phyloP scores from a whole-genome alignment of 2,888 invertebrate genomes.

The Malthinus flaveolus region DNA sequence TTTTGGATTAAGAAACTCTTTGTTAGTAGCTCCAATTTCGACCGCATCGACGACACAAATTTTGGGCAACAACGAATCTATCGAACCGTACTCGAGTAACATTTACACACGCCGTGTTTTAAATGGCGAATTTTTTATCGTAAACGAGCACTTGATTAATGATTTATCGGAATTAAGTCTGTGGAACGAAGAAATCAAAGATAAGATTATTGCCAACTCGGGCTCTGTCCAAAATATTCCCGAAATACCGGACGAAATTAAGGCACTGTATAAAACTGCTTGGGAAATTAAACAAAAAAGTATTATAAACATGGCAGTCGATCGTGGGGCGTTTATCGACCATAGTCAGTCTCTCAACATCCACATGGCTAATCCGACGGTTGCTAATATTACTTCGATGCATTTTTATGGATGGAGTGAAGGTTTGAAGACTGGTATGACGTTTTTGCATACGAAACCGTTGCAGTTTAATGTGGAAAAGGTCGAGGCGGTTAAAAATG shows the following conservation, averaged over 20 bases:
- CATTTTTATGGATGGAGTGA: conserved; percentile 98
- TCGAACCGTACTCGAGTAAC: conserved; percentile 98
- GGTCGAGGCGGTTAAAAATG: too few species aligned
- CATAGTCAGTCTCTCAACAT: conserved; percentile 98
- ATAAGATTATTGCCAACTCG: conserved; percentile 84
- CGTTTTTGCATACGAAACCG: too few species aligned
- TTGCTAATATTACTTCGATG: conserved; percentile 94
- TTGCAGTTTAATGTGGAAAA: too few species aligned
- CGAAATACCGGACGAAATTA: conserved; percentile 80
- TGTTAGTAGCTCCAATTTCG: conserved; percentile 94
- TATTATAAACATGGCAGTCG: conserved; percentile 95
- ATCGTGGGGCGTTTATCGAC: conserved; percentile 97
- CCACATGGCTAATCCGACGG: conserved; percentile 93
- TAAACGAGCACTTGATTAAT: conserved; percentile 92
- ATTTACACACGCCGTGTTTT: conserved; percentile 92
- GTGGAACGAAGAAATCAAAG: conserved; percentile 97
- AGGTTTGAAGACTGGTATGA: conserved; percentile 97
- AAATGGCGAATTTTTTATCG: conserved; percentile 94
- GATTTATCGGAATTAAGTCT: conserved; percentile 89
- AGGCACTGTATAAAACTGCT: conserved; percentile 91
- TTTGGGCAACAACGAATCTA: conserved; percentile 97
- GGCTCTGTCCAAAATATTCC: conserved; percentile 93
- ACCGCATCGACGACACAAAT: conserved; percentile 99
- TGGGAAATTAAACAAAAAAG: conserved; percentile 96
- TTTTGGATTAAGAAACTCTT: conserved; percentile 90